Percentiles rank a stretch among this genome's conserved stretches.
Evolutionary conservation across 2,797 vertebrate genomes (phyloP).

Genomic region (Toxotes lorentzi): DNA sequence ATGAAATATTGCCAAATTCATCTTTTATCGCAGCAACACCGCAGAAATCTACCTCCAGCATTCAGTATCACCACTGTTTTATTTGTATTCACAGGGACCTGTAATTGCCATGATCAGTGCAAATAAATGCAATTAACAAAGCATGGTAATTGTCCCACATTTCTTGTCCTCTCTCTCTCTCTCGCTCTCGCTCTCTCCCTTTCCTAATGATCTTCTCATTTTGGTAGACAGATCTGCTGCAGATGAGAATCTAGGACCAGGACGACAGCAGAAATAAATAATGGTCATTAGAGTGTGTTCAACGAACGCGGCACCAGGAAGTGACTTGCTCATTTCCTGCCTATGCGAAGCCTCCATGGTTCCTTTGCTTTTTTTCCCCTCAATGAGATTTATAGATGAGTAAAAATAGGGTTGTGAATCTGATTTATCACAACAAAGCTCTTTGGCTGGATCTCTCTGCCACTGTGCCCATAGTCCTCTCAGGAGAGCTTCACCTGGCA

Average conservation of each 20-base stretch:
- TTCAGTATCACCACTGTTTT: slow-evolving; percentile 61
- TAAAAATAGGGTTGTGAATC: slow-evolving; percentile 80
- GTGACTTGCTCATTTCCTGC: slow-evolving; percentile 73
- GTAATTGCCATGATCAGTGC: slow-evolving; percentile 78
- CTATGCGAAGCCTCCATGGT: slow-evolving; percentile 28
- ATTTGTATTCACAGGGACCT: slow-evolving; percentile 65
- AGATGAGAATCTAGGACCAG: slow-evolving; percentile 73
- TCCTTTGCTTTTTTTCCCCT: slow-evolving; percentile 18
- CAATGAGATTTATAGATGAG: slow-evolving; percentile 78
- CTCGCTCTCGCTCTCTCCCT: slow-evolving; percentile 22
- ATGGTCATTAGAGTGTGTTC: slow-evolving; percentile 79
- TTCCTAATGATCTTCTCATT: slow-evolving; percentile 76
- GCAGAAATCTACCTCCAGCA: slow-evolving; percentile 42
- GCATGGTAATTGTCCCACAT: slow-evolving; percentile 70
- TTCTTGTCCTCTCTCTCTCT: slow-evolving; percentile 24
- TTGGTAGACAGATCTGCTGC: slow-evolving; percentile 67
- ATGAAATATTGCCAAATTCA: slow-evolving; percentile 55
- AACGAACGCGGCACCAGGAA: slow-evolving; percentile 61
- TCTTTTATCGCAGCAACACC: slow-evolving; percentile 32
- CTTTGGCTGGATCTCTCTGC: slow-evolving; percentile 71
- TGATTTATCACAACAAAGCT: slow-evolving; percentile 82
- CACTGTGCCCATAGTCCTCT: slow-evolving; percentile 63
- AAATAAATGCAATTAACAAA: slow-evolving; percentile 82
- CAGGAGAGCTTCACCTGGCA: slow-evolving; percentile 73
- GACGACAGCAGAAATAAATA: slow-evolving; percentile 83